phyloP scores from a whole-genome alignment of 2,888 invertebrate genomes.

The Ganaspis brasiliensis region DNA sequence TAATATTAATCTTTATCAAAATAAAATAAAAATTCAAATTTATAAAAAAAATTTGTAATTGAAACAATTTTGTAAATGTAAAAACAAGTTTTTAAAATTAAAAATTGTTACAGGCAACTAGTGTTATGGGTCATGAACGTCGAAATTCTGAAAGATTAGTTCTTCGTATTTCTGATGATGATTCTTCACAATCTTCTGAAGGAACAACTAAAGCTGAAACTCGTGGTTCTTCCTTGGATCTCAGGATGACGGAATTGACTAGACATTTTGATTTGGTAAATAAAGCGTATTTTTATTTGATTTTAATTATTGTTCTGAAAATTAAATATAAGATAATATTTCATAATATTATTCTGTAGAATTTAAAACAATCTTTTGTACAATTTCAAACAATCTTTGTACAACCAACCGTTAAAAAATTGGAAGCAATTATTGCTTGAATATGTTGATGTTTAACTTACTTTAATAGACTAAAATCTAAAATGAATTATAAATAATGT shows the following conservation, averaged over 20 bases:
- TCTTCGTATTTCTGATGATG: slow-evolving; percentile 86
- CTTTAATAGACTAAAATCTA: no score
- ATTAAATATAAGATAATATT: not conserved
- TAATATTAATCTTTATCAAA: no score
- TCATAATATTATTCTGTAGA: no score
- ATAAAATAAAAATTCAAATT: no score
- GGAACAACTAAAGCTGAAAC: slow-evolving; percentile 83
- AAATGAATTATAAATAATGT: no score
- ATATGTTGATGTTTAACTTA: no score
- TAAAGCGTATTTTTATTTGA: no score
- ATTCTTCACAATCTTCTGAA: slow-evolving; percentile 75
- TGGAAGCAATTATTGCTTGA: no score
- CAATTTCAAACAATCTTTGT: no score
- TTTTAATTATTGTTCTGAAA: not conserved
- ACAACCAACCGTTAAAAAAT: no score
- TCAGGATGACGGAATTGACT: slow-evolving; percentile 89
- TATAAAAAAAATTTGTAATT: not conserved
- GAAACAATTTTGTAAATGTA: no score
- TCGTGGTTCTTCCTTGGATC: slow-evolving; percentile 88
- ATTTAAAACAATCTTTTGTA: no score
- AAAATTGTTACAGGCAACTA: slow-evolving; percentile 85
- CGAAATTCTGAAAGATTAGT: slow-evolving; percentile 83
- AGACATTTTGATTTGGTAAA: slow-evolving; percentile 88
- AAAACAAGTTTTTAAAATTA: slow-evolving; percentile 40
- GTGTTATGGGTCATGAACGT: slow-evolving; percentile 91